phyloP scores from a whole-genome alignment of 2,797 vertebrate genomes.

The Cirrhinus mrigala region DNA sequence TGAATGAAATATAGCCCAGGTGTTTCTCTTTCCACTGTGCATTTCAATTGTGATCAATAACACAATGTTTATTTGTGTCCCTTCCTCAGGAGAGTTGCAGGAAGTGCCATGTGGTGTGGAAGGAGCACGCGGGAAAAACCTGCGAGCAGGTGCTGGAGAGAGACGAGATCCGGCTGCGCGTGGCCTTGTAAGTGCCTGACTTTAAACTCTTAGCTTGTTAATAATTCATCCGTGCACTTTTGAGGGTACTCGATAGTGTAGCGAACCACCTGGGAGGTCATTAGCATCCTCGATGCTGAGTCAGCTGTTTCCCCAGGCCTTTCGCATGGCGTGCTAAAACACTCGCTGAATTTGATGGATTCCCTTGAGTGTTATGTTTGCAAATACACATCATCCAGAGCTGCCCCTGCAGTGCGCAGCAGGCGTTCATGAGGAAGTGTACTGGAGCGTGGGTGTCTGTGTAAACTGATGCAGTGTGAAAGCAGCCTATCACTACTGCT shows the following conservation, averaged over 20 bases:
- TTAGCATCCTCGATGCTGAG: slow-evolving; percentile 40
- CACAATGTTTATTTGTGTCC: slow-evolving; percentile 31
- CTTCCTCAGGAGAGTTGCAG: slow-evolving; percentile 90
- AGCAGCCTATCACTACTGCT: slow-evolving; percentile 18
- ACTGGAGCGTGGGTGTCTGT: slow-evolving; percentile 4
- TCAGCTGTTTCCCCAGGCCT: slow-evolving; percentile 27
- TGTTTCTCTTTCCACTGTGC: slow-evolving; percentile 15
- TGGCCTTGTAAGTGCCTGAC: slow-evolving; percentile 87
- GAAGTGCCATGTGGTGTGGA: slow-evolving; percentile 96
- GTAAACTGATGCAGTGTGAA: slow-evolving; percentile 27
- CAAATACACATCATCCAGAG: slow-evolving; percentile 31
- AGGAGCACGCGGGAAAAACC: slow-evolving; percentile 93
- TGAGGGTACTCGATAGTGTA: slow-evolving; percentile 21
- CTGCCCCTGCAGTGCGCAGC: background rate
- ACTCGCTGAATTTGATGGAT: background rate
- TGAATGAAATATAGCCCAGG: slow-evolving; percentile 31
- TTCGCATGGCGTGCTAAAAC: slow-evolving; percentile 8
- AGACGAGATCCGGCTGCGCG: slow-evolving; percentile 95
- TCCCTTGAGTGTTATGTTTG: slow-evolving; percentile 28
- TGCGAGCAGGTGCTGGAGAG: slow-evolving; percentile 94
- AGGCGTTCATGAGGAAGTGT: slow-evolving; percentile 9
- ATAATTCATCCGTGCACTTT: slow-evolving; percentile 41
- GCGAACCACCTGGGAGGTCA: slow-evolving; percentile 44
- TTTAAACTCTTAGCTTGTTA: slow-evolving; percentile 4
- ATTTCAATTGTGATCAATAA: slow-evolving; percentile 41